Evolutionary conservation across 2,888 invertebrate species (phyloP).

Genomic region (Diabrotica balteata): DNA sequence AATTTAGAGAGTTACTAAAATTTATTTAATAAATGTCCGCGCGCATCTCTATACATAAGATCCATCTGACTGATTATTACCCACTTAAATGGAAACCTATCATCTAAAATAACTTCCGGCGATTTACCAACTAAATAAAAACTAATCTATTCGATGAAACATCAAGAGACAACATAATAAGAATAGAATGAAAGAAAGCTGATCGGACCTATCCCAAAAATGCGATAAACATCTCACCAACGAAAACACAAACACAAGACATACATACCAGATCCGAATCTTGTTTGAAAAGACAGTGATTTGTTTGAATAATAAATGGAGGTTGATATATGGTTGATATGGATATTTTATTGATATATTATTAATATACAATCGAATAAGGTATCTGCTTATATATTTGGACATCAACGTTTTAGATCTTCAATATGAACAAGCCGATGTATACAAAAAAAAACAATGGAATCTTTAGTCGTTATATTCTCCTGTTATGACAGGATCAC

Average conservation of each 20-base stretch:
- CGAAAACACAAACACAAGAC: neutral
- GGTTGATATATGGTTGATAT: neutral
- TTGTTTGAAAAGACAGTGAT: constrained; percentile 2
- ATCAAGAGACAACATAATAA: constrained; percentile 6
- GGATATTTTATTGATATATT: neutral
- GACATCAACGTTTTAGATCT: too few relatives aligned
- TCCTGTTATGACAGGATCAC: too few relatives aligned
- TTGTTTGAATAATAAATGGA: constrained; percentile 3
- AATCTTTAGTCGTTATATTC: too few relatives aligned
- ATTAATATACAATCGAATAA: neutral
- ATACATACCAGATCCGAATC: constrained; percentile 5
- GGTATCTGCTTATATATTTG: neutral
- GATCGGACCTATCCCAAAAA: constrained; percentile 15
- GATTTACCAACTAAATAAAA: neutral
- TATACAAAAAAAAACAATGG: too few relatives aligned
- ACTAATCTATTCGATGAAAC: neutral
- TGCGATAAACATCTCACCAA: constrained; percentile 12
- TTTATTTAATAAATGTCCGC: too few relatives aligned
- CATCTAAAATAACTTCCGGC: constrained; percentile 9
- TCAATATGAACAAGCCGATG: too few relatives aligned
- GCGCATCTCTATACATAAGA: too few relatives aligned
- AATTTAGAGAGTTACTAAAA: too few relatives aligned
- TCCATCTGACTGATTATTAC: neutral
- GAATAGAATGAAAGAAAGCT: constrained; percentile 9
- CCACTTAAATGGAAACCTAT: neutral